Evolutionary conservation across 2,888 invertebrate genomes (phyloP), one percentile per base, ranked within the genome.

Genomic region (Criorhina ranunculi): DNA sequence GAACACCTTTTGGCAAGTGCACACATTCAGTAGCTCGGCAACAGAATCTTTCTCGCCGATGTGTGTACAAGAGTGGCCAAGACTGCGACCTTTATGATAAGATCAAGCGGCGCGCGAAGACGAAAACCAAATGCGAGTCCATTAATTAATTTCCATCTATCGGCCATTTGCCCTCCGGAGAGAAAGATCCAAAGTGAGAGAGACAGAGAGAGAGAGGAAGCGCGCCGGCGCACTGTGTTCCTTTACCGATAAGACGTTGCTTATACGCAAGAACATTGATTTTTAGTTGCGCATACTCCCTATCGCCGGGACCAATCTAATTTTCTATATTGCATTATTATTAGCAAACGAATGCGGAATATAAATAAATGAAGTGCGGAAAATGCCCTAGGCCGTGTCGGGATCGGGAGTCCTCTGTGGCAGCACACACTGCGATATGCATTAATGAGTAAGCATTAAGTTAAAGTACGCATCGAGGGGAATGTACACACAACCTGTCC

Each of bases 281-380:
- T 85, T 24, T 85, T 66, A 79, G 73, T 59, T 69, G 75, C 70
- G n/a, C n/a, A n/a, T n/a, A 66, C 76, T 80, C 59, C 29, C 46
- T 81, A 86, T 86, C 86, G 62, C 29, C 49, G 42, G 57, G 72
- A 67, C 81, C 76, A 66, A 86, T 86, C 81, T 72, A 72, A 86
- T 86, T 86, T 72, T 85, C 76, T 76, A 67, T 86, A 81, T 86
- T 76, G 81, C 81, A 67, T 81, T 86, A 86, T 86, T 86, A 81
- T 81, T 77, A 79, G 72, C 81, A 86, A 86, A 81, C 86, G 86
- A 86, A 86, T 86, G 81, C 76, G 86, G 86, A 81, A 86, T 86
- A 86, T 86, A 86, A 86, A 86, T 81, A 72, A 86, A 86, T 86
- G 86, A 86, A 81, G 86, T 81, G 81, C 46, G 67, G 86, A 85